A percentile compares a stretch with the other conserved stretches of the same genome.
phyloP scores from a whole-genome alignment of 1,140 invertebrate species.

The Drosophila prosaltans region DNA sequence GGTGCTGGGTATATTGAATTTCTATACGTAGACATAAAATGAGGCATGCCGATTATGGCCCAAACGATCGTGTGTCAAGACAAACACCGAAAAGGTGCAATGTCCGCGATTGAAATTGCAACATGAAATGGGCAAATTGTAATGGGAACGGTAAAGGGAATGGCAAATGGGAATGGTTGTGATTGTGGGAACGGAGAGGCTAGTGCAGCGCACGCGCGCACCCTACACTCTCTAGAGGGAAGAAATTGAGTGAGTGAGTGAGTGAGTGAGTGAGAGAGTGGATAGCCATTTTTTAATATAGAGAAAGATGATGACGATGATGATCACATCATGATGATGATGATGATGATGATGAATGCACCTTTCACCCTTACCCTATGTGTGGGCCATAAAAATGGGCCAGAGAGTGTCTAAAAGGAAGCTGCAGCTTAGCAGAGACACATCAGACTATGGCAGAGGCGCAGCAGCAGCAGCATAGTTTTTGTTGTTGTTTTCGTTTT shows the following conservation, averaged over 20 bases:
- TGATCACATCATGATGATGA: neutral
- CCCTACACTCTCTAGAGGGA: neutral
- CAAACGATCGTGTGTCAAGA: constrained; percentile 75
- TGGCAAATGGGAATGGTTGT: constrained; percentile 1
- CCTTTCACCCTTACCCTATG: constrained; percentile 51
- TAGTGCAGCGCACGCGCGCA: constrained; percentile 4
- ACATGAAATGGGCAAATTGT: constrained; percentile 17
- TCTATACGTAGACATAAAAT: constrained; percentile 78
- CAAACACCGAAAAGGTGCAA: constrained; percentile 68
- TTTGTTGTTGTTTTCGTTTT: neutral
- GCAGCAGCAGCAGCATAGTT: constrained; percentile 2
- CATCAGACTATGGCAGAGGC: neutral
- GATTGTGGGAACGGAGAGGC: neutral
- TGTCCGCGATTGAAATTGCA: constrained; percentile 70
- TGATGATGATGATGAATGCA: constrained; percentile 21
- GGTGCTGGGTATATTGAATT: constrained; percentile 57
- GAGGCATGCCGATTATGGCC: constrained; percentile 58
- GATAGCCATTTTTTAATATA: constrained; percentile 40
- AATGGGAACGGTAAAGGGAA: constrained; percentile 16
- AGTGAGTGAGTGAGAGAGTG: constrained; percentile 15
- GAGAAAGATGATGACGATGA: neutral
- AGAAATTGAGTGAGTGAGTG: neutral
- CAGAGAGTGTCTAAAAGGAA: constrained; percentile 57
- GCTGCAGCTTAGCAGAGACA: constrained; percentile 43
- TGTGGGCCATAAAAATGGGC: constrained; percentile 58